Percentiles rank a stretch among this genome's conserved stretches.
Conservation (phyloP, 2,113 vertebrate species). For the Shinisaurus crocodilurus region DNA sequence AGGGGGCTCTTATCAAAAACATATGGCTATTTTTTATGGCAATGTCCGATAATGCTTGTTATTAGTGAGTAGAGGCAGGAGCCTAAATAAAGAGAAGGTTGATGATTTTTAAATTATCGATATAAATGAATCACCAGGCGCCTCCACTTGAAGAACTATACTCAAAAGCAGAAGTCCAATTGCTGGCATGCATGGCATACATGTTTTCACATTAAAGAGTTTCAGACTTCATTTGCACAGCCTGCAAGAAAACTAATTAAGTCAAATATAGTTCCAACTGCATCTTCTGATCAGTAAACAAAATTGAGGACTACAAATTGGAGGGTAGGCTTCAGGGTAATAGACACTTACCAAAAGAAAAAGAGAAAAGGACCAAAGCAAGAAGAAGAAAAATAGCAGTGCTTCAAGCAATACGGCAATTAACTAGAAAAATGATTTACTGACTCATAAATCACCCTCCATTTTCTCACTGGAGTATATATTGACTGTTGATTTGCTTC, state of each 20-base stretch:
- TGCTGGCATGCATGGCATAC: conserved; percentile 41
- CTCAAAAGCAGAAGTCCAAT: conserved; percentile 70
- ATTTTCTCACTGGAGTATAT: conserved; percentile 54
- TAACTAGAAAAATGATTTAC: conserved; percentile 67
- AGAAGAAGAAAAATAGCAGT: conserved; percentile 45
- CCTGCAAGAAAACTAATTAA: conserved; percentile 69
- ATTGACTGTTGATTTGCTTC: conserved; percentile 60
- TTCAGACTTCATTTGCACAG: conserved; percentile 63
- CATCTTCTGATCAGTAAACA: conserved; percentile 59
- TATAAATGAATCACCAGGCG: conserved; percentile 68
- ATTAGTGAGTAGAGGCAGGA: conserved; percentile 62
- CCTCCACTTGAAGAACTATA: conserved; percentile 63
- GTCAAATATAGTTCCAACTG: conserved; percentile 60
- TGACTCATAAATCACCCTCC: conserved; percentile 61
- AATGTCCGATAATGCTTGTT: conserved; percentile 66
- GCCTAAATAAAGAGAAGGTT: conserved; percentile 64
- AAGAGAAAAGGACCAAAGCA: conserved; percentile 54
- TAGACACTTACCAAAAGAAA: conserved; percentile 55
- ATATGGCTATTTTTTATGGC: conserved; percentile 57
- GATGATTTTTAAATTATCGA: conserved; percentile 75
- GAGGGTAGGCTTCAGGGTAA: conserved; percentile 42
- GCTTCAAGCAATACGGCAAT: conserved; percentile 52
- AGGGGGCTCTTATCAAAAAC: conserved; percentile 54
- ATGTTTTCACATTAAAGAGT: conserved; percentile 67
- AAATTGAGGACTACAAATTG: conserved; percentile 56